Evolutionary conservation across 2,888 invertebrate genomes (phyloP).

Genomic region (Chloroclystis v-ata): DNA sequence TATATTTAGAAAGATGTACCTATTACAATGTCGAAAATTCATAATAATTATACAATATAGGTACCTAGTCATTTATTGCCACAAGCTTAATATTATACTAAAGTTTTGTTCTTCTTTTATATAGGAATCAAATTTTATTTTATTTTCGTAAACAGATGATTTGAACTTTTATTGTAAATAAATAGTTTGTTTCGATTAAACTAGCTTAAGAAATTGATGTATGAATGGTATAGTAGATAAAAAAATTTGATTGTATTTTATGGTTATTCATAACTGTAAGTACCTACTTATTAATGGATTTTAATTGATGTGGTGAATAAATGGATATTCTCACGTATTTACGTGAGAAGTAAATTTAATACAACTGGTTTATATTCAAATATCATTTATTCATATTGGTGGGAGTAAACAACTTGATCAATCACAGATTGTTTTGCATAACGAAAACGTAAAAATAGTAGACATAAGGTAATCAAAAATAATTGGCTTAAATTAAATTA

Average conservation of each 20-base stretch:
- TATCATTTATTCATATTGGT: conserved; percentile 26
- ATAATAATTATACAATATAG: too few species aligned
- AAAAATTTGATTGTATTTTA: conserved; percentile 1
- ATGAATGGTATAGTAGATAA: not conserved
- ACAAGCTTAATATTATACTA: too few species aligned
- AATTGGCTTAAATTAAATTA: too few species aligned
- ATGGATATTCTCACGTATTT: conserved; percentile 4
- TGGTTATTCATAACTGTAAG: too few species aligned
- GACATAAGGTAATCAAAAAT: not conserved
- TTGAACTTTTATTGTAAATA: not conserved
- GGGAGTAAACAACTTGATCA: conserved; percentile 23
- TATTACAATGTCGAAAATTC: too few species aligned
- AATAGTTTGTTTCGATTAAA: not conserved
- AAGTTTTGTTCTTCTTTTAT: too few species aligned
- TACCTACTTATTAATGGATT: not conserved
- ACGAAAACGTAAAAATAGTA: not conserved
- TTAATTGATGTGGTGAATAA: conserved; percentile 17
- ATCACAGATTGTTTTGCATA: not conserved
- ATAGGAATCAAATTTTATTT: too few species aligned
- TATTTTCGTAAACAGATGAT: too few species aligned
- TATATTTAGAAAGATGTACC: too few species aligned
- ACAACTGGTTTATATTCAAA: too few species aligned
- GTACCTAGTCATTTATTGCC: too few species aligned
- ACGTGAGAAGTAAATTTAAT: too few species aligned
- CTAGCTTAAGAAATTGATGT: conserved; percentile 1